These are phyloP conservation scores for Tetraodon nigroviridis DNA, from an alignment of 2,113 vertebrate genomes.

Conservation along the genomic window DNA sequence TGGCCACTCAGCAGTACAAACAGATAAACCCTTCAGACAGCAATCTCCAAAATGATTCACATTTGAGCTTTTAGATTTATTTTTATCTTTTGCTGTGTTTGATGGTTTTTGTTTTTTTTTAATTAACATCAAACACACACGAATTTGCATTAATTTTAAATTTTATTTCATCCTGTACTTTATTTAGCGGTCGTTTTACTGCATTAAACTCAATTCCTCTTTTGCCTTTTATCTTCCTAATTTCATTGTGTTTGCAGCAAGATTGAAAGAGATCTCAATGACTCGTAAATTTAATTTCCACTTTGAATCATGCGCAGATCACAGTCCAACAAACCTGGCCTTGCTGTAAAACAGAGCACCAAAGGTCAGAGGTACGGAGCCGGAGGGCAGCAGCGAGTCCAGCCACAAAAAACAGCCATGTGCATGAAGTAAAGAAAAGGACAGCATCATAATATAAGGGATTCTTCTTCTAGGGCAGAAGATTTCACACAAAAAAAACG, in stretches of 20 bases:
- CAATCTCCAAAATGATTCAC: too few relatives aligned
- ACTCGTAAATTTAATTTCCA: neutral
- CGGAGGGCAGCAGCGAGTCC: conserved; percentile 61
- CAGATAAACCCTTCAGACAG: too few relatives aligned
- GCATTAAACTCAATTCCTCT: too few relatives aligned
- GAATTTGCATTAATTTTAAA: too few relatives aligned
- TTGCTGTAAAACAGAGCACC: conserved; percentile 72
- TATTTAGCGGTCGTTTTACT: too few relatives aligned
- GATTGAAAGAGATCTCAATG: conserved; percentile 10
- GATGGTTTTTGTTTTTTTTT: too few relatives aligned
- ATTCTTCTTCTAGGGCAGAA: conserved; percentile 19
- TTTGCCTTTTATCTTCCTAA: too few relatives aligned
- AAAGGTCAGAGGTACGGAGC: conserved; percentile 53
- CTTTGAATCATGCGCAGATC: conserved; percentile 5
- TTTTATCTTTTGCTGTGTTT: too few relatives aligned
- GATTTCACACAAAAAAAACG: conserved; percentile 3
- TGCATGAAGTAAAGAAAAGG: conserved; percentile 50
- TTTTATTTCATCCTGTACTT: too few relatives aligned
- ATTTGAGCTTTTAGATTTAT: too few relatives aligned
- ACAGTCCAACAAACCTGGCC: conserved; percentile 77
- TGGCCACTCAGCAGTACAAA: too few relatives aligned
- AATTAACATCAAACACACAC: too few relatives aligned
- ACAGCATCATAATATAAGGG: conserved; percentile 45
- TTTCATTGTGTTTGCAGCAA: neutral
- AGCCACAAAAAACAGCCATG: conserved; percentile 43